Percentiles rank a stretch among this genome's conserved stretches.
Conservation (phyloP, 2,888 invertebrate species). For the Clanis bilineata region DNA sequence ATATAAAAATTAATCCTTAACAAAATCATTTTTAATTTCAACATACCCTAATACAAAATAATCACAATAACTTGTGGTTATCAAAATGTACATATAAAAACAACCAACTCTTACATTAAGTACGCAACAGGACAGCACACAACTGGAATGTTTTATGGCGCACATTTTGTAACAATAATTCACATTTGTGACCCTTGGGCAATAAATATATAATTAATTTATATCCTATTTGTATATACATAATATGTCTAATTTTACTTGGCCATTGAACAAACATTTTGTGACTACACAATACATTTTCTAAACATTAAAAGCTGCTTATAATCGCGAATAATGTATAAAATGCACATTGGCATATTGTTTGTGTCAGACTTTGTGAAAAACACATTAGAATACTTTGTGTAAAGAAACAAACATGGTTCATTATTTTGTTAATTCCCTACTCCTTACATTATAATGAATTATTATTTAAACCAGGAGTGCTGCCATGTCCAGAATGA, state of each 20-base stretch:
- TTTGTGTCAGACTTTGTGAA: background rate
- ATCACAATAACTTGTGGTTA: slow-evolving; percentile 54
- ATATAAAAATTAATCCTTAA: slow-evolving; percentile 62
- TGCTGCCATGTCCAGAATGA: slow-evolving; percentile 56
- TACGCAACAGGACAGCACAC: slow-evolving; percentile 76
- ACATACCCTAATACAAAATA: slow-evolving; percentile 51
- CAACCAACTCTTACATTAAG: slow-evolving; percentile 61
- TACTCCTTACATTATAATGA: background rate
- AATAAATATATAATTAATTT: slow-evolving; percentile 30
- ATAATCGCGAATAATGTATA: background rate
- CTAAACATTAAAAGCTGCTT: background rate
- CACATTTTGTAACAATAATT: slow-evolving; percentile 31
- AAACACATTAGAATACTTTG: background rate
- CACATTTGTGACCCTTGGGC: slow-evolving; percentile 41
- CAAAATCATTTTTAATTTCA: slow-evolving; percentile 49
- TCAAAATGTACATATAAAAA: slow-evolving; percentile 77
- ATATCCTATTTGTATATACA: slow-evolving; percentile 17
- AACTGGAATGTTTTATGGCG: slow-evolving; percentile 70
- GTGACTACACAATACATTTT: slow-evolving; percentile 18
- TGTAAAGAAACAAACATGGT: background rate
- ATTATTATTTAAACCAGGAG: slow-evolving; percentile 39
- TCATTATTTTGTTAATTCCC: background rate
- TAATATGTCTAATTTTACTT: slow-evolving; percentile 19
- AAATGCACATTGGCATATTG: background rate
- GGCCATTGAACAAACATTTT: slow-evolving; percentile 19